phyloP scores from a whole-genome alignment of 2,113 vertebrate species.

The Electrona antarctica region DNA sequence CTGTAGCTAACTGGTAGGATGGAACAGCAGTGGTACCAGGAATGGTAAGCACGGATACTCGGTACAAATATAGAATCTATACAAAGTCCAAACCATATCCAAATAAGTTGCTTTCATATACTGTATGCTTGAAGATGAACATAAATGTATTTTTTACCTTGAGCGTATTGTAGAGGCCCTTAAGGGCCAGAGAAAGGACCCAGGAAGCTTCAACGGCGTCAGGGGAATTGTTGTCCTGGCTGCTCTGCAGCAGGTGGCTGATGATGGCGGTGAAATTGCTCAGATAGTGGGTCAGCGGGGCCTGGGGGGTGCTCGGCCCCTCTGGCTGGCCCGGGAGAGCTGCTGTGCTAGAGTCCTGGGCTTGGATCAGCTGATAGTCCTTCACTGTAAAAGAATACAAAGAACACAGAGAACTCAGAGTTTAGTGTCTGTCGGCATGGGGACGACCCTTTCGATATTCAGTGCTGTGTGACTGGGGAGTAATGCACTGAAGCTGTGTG shows the following conservation, averaged over 20 bases:
- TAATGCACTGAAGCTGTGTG: background rate
- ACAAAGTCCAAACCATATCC: too few relatives aligned
- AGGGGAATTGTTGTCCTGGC: constrained; percentile 81
- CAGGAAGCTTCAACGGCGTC: constrained; percentile 95
- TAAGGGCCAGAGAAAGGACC: constrained; percentile 92
- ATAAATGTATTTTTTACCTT: constrained; percentile 78
- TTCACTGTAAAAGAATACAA: constrained; percentile 80
- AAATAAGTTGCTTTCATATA: too few relatives aligned
- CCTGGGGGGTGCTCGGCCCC: constrained; percentile 45
- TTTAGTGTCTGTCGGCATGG: background rate
- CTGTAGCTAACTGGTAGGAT: too few relatives aligned
- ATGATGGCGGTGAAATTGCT: constrained; percentile 89
- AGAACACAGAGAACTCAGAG: background rate
- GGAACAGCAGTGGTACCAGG: too few relatives aligned
- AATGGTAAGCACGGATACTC: too few relatives aligned
- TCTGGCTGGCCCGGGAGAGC: constrained; percentile 46
- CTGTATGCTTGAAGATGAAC: too few relatives aligned
- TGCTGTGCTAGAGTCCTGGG: constrained; percentile 73
- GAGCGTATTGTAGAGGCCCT: constrained; percentile 93
- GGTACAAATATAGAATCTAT: too few relatives aligned
- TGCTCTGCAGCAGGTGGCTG: constrained; percentile 87
- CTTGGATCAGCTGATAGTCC: constrained; percentile 92
- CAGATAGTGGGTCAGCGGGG: constrained; percentile 86
- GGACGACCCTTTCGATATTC: background rate
- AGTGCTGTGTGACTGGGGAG: too few relatives aligned